Conservation (phyloP, 2,113 vertebrate species). For the Pseudorectes ferrugineus region DNA sequence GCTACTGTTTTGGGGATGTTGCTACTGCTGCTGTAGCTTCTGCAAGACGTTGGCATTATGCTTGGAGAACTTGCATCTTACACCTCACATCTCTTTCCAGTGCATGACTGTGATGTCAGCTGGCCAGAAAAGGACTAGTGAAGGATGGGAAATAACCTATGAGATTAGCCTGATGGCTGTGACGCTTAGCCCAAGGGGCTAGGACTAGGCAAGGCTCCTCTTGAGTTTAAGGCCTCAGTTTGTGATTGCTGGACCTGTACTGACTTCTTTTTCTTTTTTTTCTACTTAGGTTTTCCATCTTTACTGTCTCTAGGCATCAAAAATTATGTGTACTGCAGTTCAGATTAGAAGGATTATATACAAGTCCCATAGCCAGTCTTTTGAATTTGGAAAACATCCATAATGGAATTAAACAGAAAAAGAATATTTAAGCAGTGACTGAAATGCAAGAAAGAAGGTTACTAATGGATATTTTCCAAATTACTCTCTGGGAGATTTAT, state of each 20-base stretch:
- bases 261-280: neutral
- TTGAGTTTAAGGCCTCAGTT: neutral
- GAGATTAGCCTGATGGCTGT: neutral
- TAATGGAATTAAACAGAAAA: neutral
- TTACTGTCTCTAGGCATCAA: neutral
- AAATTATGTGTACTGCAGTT: rapidly evolving
- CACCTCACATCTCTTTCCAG: neutral
- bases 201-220: neutral
- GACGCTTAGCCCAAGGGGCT: neutral
- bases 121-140: neutral
- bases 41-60: neutral
- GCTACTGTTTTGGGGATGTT: neutral
- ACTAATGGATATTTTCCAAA: neutral
- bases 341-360: neutral
- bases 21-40: neutral
- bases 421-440: neutral
- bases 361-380: neutral
- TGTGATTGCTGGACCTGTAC: neutral
- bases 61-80: neutral
- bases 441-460: neutral
- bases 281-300: neutral
- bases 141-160: neutral
- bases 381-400: neutral
- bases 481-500: neutral
- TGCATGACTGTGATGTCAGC: neutral